These are phyloP conservation scores for Anguilla obscura DNA, from an alignment of 2,797 vertebrate genomes.

Conservation along the genomic window DNA sequence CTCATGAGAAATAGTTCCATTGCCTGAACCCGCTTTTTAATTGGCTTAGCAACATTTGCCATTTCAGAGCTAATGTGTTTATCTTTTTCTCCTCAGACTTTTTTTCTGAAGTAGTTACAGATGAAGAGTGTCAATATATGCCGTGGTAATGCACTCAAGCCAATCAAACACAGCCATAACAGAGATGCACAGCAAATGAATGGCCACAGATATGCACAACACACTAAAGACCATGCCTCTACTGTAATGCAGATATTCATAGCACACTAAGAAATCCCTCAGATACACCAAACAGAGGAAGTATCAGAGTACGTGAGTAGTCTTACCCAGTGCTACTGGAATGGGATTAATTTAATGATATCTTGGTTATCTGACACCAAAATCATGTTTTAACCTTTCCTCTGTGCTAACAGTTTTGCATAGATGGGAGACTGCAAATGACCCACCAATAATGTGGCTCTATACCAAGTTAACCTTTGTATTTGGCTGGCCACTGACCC, in stretches of 20 bases:
- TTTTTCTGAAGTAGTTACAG: not conserved
- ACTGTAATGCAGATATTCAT: not conserved
- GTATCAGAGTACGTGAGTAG: too few species aligned
- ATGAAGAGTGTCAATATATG: not conserved
- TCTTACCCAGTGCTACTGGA: too few species aligned
- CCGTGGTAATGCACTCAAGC: not conserved
- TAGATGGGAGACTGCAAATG: too few species aligned
- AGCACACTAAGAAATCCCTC: not conserved
- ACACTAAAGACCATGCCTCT: not conserved
- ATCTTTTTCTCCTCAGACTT: not conserved
- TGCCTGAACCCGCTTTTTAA: not conserved
- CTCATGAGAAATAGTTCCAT: not conserved
- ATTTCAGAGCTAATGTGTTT: not conserved
- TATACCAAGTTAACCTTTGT: too few species aligned
- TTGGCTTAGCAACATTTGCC: not conserved
- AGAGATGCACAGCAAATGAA: not conserved
- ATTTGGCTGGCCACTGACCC: too few species aligned
- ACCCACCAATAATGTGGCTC: too few species aligned
- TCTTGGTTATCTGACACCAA: too few species aligned
- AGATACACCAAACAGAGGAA: too few species aligned
- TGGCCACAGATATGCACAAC: not conserved
- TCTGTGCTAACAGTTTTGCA: too few species aligned
- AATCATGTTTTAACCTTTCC: too few species aligned
- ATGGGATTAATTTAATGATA: too few species aligned
- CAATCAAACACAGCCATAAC: not conserved